Base-by-base conservation (phyloP, 2,888 invertebrate species). In the Himalopsyche anomala region DNA sequence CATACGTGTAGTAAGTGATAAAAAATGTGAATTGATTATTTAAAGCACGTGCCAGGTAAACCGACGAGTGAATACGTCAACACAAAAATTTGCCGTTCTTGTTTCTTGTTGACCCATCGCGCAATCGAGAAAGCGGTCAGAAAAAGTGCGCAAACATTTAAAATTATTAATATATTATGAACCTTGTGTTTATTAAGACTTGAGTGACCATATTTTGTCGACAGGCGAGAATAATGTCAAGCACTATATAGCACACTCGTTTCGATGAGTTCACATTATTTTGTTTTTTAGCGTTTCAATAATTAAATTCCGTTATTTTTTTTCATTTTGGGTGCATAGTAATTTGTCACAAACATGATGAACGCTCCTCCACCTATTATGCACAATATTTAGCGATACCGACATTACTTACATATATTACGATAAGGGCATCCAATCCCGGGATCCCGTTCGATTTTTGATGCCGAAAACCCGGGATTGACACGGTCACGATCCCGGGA, bases 221-320 rank as follows among this genome's bases (percentile, higher is more conserved):
- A 62, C 19, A 12, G 62, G 19, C 62, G 28, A 62, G 28, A 62
- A 62, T 62, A 62, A 19, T 62, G 62, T 62, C 62, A 62, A 62
- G 62, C 62, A 62, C 62, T 62, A 62, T 19, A 62, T 62, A 62
- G 62, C 62, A 62, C 62, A 62, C 28, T 62, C 62, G 62, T 62
- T 62, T 62, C 28, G 62, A 62, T 62, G 62, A 62, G 62, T 28
- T n/a, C 56, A 62, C 62, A 62, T 62, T 28, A 62, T 62, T 62
- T 62, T 62, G 62, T n/a, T 19, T 62, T 28, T 62, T 19, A 62
- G 62, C 19, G 62, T 11, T 62, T 8, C 28, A 51, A 28, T 28
- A 28, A 51, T 51, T 51, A 8, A 51, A 1, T 15, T 51, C 51
- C 15, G 15, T 4, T 51, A 5, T 4, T 3, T 3, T 2, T 51